Conservation (phyloP, 2,888 invertebrate species). For the Volucella zonaria region DNA sequence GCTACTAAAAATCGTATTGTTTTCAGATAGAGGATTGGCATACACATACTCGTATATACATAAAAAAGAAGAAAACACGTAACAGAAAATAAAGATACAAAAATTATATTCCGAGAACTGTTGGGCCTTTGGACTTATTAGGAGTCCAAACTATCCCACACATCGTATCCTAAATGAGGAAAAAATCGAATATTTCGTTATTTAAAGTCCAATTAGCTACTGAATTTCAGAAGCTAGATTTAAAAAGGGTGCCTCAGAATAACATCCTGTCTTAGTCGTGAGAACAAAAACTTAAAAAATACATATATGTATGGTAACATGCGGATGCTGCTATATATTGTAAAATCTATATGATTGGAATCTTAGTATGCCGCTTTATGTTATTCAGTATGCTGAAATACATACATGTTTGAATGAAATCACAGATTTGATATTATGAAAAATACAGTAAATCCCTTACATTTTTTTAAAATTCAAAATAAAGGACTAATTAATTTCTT, state of each 20-base stretch:
- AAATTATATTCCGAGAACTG: background rate
- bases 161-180: constrained; percentile 42
- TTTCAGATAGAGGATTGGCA: too few species aligned
- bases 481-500: too few species aligned
- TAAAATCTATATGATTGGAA: constrained; percentile 65
- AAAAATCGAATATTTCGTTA: constrained; percentile 23
- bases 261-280: constrained; percentile 50
- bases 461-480: too few species aligned
- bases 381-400: background rate
- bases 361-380: constrained; percentile 16
- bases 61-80: too few species aligned
- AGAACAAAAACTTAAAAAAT: constrained; percentile 44
- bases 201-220: constrained; percentile 68
- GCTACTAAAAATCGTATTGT: too few species aligned
- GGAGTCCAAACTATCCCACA: constrained; percentile 52
- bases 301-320: constrained; percentile 53
- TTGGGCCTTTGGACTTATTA: constrained; percentile 7
- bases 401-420: too few species aligned
- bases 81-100: too few species aligned
- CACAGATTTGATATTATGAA: too few species aligned
- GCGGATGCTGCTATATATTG: constrained; percentile 64
- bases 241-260: constrained; percentile 47
- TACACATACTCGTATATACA: too few species aligned
- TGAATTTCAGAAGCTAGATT: constrained; percentile 65
- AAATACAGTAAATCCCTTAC: too few species aligned